Conservation (phyloP, 1,140 invertebrate species). For the Pogonomyrmex barbatus region DNA sequence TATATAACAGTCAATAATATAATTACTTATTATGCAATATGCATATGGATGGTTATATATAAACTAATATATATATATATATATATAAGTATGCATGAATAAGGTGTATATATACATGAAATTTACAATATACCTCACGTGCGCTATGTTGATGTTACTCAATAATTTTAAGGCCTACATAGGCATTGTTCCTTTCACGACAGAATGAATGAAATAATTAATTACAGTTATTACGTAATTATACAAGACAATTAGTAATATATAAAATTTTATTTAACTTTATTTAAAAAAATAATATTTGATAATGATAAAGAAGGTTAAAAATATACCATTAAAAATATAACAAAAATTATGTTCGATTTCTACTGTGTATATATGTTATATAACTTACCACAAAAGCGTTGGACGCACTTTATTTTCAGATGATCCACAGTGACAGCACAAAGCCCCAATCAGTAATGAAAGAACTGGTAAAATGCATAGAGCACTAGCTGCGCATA, state of each 20-base stretch:
- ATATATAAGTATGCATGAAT: background rate
- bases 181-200: background rate
- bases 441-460: conserved; percentile 84
- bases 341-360: no score
- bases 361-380: background rate
- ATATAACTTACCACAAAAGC: conserved; percentile 84
- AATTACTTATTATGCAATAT: background rate
- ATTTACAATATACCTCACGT: background rate
- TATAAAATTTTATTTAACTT: background rate
- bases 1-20: no score
- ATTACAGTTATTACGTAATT: background rate
- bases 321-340: background rate
- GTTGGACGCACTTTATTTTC: conserved; percentile 86
- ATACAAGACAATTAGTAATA: background rate
- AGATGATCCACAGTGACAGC: conserved; percentile 87
- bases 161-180: background rate
- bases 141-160: background rate
- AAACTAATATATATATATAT: background rate
- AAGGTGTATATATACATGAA: background rate
- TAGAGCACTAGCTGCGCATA: conserved; percentile 80
- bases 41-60: background rate
- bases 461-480: conserved; percentile 85
- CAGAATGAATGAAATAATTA: background rate
- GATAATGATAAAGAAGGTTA: background rate
- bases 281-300: background rate